Evolutionary conservation across 2,888 invertebrate genomes (phyloP).

Genomic region (Prosapia bicincta): DNA sequence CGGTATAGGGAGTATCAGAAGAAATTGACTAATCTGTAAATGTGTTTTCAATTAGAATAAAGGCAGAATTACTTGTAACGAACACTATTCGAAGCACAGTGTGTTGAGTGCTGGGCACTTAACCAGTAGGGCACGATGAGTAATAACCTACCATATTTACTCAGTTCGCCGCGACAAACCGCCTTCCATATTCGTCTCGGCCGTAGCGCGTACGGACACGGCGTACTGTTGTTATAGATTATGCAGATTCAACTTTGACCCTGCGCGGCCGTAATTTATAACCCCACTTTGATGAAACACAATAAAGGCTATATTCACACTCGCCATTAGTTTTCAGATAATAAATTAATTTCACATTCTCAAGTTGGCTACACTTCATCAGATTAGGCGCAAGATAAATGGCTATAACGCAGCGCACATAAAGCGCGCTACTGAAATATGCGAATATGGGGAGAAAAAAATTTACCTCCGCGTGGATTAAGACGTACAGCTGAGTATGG

Average conservation of each 20-base stretch:
- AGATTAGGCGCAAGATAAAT: background rate
- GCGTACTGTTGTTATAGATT: background rate
- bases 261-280: background rate
- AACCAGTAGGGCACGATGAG: too few relatives aligned
- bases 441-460: background rate
- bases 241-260: background rate
- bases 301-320: background rate
- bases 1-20: too few relatives aligned
- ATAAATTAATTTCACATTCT: background rate
- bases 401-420: background rate
- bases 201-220: too few relatives aligned
- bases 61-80: too few relatives aligned
- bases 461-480: background rate
- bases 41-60: too few relatives aligned
- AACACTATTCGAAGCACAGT: too few relatives aligned
- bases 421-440: background rate
- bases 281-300: background rate
- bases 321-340: background rate
- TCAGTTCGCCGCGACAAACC: too few relatives aligned
- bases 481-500: too few relatives aligned
- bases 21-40: too few relatives aligned
- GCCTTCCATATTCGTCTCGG: too few relatives aligned
- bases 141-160: too few relatives aligned
- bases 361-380: background rate
- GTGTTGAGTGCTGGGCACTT: too few relatives aligned